A percentile compares a stretch with the other conserved stretches of the same genome.
Evolutionary conservation across 2,797 vertebrate species (phyloP).

Genomic region (Limosa lapponica): DNA sequence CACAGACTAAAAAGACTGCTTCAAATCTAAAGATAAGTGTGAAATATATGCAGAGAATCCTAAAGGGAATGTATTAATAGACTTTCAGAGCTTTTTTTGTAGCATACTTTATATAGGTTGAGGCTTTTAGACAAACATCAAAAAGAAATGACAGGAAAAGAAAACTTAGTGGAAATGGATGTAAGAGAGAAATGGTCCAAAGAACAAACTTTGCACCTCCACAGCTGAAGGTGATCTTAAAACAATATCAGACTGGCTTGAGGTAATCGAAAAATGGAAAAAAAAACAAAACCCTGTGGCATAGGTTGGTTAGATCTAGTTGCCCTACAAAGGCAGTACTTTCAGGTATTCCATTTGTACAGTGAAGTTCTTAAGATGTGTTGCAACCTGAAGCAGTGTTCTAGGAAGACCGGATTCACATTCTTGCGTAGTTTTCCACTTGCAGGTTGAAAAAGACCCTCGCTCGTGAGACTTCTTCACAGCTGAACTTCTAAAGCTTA

Average conservation of each 20-base stretch:
- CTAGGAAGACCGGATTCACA: background rate
- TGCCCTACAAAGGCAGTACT: background rate
- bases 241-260: background rate
- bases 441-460: background rate
- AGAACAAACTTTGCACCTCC: background rate
- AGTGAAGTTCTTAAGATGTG: background rate
- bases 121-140: background rate
- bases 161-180: background rate
- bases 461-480: background rate
- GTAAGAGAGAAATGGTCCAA: background rate
- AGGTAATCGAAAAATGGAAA: background rate
- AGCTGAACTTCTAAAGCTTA: background rate
- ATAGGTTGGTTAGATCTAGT: background rate
- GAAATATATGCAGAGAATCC: background rate
- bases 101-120: background rate
- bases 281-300: accelerated
- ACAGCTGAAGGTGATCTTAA: background rate
- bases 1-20: background rate
- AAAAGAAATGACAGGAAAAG: background rate
- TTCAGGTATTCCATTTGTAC: background rate
- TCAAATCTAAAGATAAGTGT: background rate
- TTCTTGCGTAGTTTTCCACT: background rate
- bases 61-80: background rate
- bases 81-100: background rate
- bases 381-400: background rate